phyloP scores from a whole-genome alignment of 2,888 invertebrate genomes.

The Fissipunctia ypsillon region DNA sequence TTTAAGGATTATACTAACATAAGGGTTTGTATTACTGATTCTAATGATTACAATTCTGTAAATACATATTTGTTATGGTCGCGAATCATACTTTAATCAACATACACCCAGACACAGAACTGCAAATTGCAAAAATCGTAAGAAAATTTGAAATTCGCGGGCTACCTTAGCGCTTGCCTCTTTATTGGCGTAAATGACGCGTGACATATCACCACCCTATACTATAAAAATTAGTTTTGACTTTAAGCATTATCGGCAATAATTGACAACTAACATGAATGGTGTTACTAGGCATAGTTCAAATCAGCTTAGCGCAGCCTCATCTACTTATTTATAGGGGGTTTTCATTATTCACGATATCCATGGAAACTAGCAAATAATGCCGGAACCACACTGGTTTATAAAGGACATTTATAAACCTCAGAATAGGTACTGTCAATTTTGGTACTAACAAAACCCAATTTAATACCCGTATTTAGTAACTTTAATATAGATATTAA shows the following conservation, averaged over 20 bases:
- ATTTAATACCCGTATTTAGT: conserved; percentile 8
- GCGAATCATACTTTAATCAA: too few relatives aligned
- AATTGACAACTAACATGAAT: background rate
- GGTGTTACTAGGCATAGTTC: background rate
- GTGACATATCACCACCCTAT: background rate
- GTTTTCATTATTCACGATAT: background rate
- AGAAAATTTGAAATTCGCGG: too few relatives aligned
- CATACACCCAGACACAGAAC: too few relatives aligned
- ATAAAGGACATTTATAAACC: background rate
- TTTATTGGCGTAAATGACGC: background rate
- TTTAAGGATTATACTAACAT: too few relatives aligned
- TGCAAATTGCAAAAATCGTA: too few relatives aligned
- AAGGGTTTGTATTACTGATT: too few relatives aligned
- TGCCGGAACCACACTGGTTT: background rate
- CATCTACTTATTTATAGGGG: background rate
- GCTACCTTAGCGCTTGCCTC: too few relatives aligned
- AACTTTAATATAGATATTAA: conserved; percentile 24
- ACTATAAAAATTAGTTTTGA: background rate
- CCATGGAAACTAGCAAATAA: too few relatives aligned
- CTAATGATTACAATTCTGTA: too few relatives aligned
- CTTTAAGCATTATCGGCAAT: background rate
- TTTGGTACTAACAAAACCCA: conserved; percentile 2
- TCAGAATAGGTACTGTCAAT: conserved; percentile 1
- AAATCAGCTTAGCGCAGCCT: background rate
- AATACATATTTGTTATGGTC: too few relatives aligned